Evolutionary conservation across 1,140 invertebrate genomes (phyloP), one percentile per base, ranked within the genome.

Genomic region (Berghia stephanieae): DNA sequence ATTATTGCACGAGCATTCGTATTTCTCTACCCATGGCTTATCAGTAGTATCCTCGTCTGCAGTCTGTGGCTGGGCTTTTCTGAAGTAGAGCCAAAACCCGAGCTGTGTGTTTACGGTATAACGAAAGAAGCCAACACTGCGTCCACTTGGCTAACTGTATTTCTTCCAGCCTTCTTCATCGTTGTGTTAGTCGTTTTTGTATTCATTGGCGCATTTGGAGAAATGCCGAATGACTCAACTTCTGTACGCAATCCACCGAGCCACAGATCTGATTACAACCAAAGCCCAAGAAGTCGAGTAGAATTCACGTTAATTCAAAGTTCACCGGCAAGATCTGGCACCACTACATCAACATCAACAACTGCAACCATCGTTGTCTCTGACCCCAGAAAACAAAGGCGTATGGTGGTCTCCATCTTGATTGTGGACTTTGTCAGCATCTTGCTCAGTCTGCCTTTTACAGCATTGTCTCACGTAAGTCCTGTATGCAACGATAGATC

Each of bases 71-170:
- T 81, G n/a, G 63, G 73, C 18, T 71, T 71, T 10, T 74, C 78
- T 8, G 69, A 40, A 5, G 34, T 38, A 8, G 67, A 74, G 72
- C 76, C 77, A 4, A 52, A 66, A 0, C 70, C 63, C 27, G 72
- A 63, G 13, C 16, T 79, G 16, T 81, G 80, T 52, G 49, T 81
- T 27, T 81, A 81, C 66, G 80, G 78, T 6, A 78, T 81, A 31
- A 78, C 68, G n/a, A 52, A 66, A 24, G 57, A 55, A 10, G 80
- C 80, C 27, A 66, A 72, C 31, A 27, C 44, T 34, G 76, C 78
- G 6, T 79, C 78, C 0, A 77, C 55, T 1, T 66, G 79, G 52
- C 40, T 79, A 18, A 79, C 77, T 21, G 63, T 81, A 27, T 81
- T 78, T 49, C 34, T 81, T 8, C 80, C 80, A 38, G 75, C 75